phyloP scores from a whole-genome alignment of 2,113 vertebrate genomes.

The Elaphurus davidianus region DNA sequence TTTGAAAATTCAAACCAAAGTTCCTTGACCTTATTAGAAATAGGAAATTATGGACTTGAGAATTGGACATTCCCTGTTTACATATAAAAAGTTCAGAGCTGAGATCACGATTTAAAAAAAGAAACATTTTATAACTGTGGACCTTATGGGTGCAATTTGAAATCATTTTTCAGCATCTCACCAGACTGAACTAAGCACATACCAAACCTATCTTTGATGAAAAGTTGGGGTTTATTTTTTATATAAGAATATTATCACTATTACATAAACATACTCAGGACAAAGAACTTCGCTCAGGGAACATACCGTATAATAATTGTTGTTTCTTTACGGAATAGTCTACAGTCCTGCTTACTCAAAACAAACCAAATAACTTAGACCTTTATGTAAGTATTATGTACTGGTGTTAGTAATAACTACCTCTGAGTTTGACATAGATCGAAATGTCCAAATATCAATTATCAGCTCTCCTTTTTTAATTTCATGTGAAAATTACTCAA shows the following conservation, averaged over 20 bases:
- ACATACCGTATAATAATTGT: conserved; percentile 89
- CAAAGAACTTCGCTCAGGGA: conserved; percentile 99
- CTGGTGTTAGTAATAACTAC: conserved; percentile 97
- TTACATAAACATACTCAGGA: conserved; percentile 96
- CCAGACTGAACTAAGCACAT: conserved; percentile 85
- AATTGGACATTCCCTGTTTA: conserved; percentile 87
- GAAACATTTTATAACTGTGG: conserved; percentile 63
- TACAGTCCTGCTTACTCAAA: conserved; percentile 84
- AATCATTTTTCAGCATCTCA: conserved; percentile 80
- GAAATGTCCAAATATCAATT: conserved; percentile 84
- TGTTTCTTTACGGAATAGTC: conserved; percentile 89
- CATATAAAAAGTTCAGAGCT: conserved; percentile 82
- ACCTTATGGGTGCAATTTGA: conserved; percentile 76
- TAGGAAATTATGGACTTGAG: conserved; percentile 86
- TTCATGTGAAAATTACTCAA: conserved; percentile 83
- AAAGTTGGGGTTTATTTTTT: conserved; percentile 88
- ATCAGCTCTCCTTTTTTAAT: conserved; percentile 79
- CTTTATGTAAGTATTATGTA: conserved; percentile 87
- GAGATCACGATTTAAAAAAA: conserved; percentile 65
- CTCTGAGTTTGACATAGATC: conserved; percentile 91
- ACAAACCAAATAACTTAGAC: conserved; percentile 87
- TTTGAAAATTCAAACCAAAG: conserved; percentile 93
- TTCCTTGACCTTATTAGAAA: conserved; percentile 88
- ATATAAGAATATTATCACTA: conserved; percentile 86
- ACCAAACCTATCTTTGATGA: conserved; percentile 82